phyloP scores from a whole-genome alignment of 2,797 vertebrate species.

The Chiroxiphia lanceolata region DNA sequence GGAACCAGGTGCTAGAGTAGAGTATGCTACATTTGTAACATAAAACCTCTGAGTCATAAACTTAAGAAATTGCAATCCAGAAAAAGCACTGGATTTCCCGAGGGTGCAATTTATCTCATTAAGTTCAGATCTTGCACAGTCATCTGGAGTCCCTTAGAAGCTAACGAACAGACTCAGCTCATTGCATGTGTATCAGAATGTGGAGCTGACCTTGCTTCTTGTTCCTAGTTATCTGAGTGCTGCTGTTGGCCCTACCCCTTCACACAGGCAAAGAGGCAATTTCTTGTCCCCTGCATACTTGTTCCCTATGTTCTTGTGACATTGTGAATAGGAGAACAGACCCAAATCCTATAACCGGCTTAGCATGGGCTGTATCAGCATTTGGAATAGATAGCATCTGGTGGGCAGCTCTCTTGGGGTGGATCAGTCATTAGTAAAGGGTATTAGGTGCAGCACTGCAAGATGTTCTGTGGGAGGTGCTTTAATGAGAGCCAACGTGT shows the following conservation, averaged over 20 bases:
- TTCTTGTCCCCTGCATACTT: not conserved
- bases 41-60: rapidly evolving
- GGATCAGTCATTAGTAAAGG: not conserved
- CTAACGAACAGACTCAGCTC: not conserved
- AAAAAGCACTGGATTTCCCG: not conserved
- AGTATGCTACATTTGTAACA: not conserved
- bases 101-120: not conserved
- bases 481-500: not conserved
- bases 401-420: not conserved
- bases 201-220: not conserved
- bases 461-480: not conserved
- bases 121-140: not conserved
- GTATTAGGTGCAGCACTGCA: not conserved
- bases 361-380: not conserved
- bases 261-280: not conserved
- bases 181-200: not conserved
- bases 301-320: not conserved
- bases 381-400: not conserved
- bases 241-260: not conserved
- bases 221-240: not conserved
- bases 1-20: not conserved
- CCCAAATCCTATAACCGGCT: not conserved
- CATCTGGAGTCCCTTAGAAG: not conserved
- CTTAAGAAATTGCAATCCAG: not conserved
- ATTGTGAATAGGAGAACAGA: not conserved